Percentiles rank a stretch among this genome's conserved stretches.
Evolutionary conservation across 2,113 vertebrate genomes (phyloP).

Genomic region (Mirza zaza): DNA sequence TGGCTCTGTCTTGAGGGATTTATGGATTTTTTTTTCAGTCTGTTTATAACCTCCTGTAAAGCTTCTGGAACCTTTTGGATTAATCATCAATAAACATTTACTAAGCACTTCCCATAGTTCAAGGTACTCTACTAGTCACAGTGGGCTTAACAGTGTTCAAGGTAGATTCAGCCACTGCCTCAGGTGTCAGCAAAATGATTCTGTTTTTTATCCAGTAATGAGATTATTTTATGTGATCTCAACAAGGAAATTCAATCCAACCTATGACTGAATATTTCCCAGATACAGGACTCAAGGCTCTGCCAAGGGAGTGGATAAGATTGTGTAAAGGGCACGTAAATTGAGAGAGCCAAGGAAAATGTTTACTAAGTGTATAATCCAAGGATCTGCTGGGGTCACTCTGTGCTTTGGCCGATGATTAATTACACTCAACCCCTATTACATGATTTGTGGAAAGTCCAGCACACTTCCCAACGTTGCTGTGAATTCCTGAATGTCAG

Average conservation of each 20-base stretch:
- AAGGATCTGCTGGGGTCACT: not conserved
- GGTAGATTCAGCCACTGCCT: conserved; percentile 37
- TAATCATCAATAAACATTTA: conserved; percentile 77
- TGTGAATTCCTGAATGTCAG: not conserved
- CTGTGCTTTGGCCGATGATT: not conserved
- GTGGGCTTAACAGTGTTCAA: conserved; percentile 46
- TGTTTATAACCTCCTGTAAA: conserved; percentile 71
- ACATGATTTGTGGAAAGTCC: not conserved
- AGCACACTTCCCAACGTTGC: not conserved
- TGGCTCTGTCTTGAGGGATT: conserved; percentile 58
- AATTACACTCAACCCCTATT: not conserved
- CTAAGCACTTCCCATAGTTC: conserved; percentile 69
- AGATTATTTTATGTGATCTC: conserved; percentile 68
- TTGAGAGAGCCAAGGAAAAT: not conserved
- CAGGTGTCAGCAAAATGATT: conserved; percentile 49
- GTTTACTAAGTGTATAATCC: not conserved
- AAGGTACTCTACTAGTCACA: conserved; percentile 58
- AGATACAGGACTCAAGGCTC: not conserved
- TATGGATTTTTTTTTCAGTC: conserved; percentile 67
- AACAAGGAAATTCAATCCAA: conserved; percentile 64
- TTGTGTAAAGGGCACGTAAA: not conserved
- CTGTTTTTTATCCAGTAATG: conserved; percentile 65
- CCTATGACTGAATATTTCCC: conserved; percentile 31
- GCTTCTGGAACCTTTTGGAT: conserved; percentile 69
- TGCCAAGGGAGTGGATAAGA: not conserved